These are phyloP conservation scores for Chionoecetes opilio DNA, from an alignment of 1,140 invertebrate species.

Conservation along the genomic window DNA sequence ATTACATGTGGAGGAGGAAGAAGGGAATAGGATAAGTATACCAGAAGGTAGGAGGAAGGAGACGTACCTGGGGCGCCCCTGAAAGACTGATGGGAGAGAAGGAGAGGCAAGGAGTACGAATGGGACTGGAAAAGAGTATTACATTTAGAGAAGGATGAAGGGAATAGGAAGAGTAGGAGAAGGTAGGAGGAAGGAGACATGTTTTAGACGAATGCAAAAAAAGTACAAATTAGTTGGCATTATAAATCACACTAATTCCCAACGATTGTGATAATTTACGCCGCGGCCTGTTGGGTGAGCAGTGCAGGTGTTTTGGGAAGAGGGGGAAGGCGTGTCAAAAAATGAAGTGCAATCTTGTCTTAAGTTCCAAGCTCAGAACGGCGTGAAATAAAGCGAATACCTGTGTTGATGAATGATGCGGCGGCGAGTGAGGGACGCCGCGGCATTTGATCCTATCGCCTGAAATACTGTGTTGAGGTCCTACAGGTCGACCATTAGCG, in stretches of 20 bases:
- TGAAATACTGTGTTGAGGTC: background rate
- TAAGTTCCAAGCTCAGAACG: slow-evolving; percentile 16
- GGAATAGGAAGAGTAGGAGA: background rate
- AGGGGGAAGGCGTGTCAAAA: background rate
- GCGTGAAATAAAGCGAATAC: slow-evolving; percentile 10
- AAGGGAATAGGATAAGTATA: background rate
- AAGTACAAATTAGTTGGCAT: background rate
- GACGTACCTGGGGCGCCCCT: background rate
- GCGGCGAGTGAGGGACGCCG: background rate
- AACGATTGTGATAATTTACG: slow-evolving; percentile 13
- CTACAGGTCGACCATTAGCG: background rate
- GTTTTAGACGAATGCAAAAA: background rate
- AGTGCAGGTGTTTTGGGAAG: background rate
- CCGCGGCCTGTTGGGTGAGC: background rate
- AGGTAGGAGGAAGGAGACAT: background rate
- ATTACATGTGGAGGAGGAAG: background rate
- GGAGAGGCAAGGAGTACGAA: background rate
- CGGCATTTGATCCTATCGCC: background rate
- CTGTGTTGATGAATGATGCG: background rate
- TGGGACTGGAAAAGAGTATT: background rate
- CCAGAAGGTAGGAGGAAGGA: background rate
- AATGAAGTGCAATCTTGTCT: background rate
- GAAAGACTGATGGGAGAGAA: background rate
- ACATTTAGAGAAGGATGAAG: too few relatives aligned
- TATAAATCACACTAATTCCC: background rate